Evolutionary conservation across 2,797 vertebrate species (phyloP), one percentile per base, ranked within the genome.

Genomic region (Acipenser oxyrinchus): DNA sequence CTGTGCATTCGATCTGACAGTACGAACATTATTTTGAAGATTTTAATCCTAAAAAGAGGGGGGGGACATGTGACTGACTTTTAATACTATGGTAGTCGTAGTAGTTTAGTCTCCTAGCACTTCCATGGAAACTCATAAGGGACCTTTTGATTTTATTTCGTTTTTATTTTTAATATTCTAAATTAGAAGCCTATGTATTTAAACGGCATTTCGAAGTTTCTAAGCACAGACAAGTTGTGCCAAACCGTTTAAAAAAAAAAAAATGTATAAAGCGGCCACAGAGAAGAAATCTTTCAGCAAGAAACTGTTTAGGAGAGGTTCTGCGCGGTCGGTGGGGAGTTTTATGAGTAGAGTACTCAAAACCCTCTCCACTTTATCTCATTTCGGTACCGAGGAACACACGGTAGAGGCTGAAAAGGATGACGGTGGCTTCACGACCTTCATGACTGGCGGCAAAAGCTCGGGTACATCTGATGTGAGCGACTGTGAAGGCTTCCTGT

Each of bases 211-310:
- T 6, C 23, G 65, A 61, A 61, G 11, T 18, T 50, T 37, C 10
- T 10, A 23, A 10, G 37, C 48, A 37, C 49, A 60, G 10, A 7
- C 12, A 59, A 51, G 66, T 13, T 55, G 13, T 37, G 18, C 48
- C 6, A 60, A 60, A 60, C 59, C 12, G 12, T 8, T 55, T n/a
- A 0, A 7, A 6, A 18, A 90, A 0, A 7, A 6, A 18, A 90
- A 89, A 88, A 92, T 90, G 73, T 88, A 88, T 76, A 92, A 90
- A 86, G 85, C 88, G 15, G 85, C 91, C n/a, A 84, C 82, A 75
- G 94, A 96, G 88, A 96, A 93, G 81, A 92, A 96, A 82, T 91
- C 93, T 23, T 89, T 94, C 85, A 93, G 95, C 85, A 91, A 95
- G 83, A 92, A 94, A 86, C 93, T 93, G 82, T 92, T 97, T 75